Evolutionary conservation across 2,888 invertebrate genomes (phyloP), one percentile per base, ranked within the genome.

Genomic region (Drosophila eohydei): DNA sequence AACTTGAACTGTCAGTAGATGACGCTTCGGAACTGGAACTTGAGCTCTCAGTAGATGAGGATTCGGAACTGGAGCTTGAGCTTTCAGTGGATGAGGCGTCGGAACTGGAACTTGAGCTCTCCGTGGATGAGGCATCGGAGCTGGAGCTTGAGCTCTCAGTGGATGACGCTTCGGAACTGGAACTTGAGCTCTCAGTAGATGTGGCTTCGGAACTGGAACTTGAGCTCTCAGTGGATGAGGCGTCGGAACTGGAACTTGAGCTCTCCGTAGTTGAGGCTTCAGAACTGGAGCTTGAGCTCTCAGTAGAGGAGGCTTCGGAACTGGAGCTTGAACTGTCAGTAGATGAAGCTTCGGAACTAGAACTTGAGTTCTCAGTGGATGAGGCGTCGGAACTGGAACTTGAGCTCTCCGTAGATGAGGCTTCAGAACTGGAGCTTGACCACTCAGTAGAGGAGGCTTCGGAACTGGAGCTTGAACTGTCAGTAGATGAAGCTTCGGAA

Each of bases 301-400:
- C 67, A 2, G 56, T 44, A 6, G 57, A 63, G 4, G 38, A 9
- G 14, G 3, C 3, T 5, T 56, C 41, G 21, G 44, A 36, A 12
- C 44, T 55, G 4, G 67, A 61, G 21, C 50, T 62, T 5, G 28
- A 36, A 1, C 12, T 43, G 7, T 67, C 57, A 7, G 71, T 48
- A 1, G 55, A 48, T 3, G 41, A 41, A 3, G 1, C 41, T 21
- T 41, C 41, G 3, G 41, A 41, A 16, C 41, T 41, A 1, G 41
- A 41, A 41, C 16, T 41, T 7, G 46, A 44, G 5, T 26, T 43
- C 41, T 56, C 63, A 32, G 51, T 56, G 8, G 52, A 59, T 9
- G 41, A 16, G 9, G 3, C 16, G 1, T 41, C 41, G 3, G 41
- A 41, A 21, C 41, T 41, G 9, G 16, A 41, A n/a, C 41, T 41